Evolutionary conservation across 2,113 vertebrate genomes (phyloP), one percentile per base, ranked within the genome.

Genomic region (Bufo bufo): DNA sequence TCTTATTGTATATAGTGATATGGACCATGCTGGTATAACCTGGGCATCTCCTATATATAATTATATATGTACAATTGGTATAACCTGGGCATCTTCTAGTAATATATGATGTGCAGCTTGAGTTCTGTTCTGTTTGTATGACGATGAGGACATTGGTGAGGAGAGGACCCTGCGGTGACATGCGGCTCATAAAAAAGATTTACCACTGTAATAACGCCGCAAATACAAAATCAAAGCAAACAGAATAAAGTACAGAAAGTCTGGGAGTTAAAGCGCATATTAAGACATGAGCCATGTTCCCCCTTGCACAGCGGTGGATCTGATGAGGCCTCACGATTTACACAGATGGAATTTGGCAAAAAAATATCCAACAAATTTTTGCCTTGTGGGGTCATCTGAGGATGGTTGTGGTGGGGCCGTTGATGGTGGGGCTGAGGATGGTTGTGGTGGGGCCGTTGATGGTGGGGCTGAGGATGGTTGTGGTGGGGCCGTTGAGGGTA

Each of bases 171-270:
- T 11, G 74, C 47, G 45, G 47, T 20, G 45, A 77, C 49, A 50
- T 77, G 17, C 9, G 10, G 74, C 74, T 10, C 74, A 49, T 77
- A 52, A 20, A 52, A 17, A 77, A 77, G 47, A 77, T 52, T 17
- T 77, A 77, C 47, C 4, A 47, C 49, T 77, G 49, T 77, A 77
- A 77, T 77, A 77, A 52, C 9, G 9, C 45, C 52, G 74, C 7
- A 52, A 77, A 77, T 52, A 77, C 49, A 77, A 77, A 77, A 77
- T 49, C 45, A 77, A 52, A 52, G 47, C 17, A 33, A 54, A 81
- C 54, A 45, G n/a, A 56, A 59, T 43, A 43, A 81, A 45, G 78
- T 58, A 33, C 54, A 81, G 56, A 59, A 59, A 33, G 54, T 81
- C 33, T 54, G 5, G 3, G n/a, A 23, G 54, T 81, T 23, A 17